phyloP scores from a whole-genome alignment of 2,797 vertebrate genomes.

The Delichon dasypus region DNA sequence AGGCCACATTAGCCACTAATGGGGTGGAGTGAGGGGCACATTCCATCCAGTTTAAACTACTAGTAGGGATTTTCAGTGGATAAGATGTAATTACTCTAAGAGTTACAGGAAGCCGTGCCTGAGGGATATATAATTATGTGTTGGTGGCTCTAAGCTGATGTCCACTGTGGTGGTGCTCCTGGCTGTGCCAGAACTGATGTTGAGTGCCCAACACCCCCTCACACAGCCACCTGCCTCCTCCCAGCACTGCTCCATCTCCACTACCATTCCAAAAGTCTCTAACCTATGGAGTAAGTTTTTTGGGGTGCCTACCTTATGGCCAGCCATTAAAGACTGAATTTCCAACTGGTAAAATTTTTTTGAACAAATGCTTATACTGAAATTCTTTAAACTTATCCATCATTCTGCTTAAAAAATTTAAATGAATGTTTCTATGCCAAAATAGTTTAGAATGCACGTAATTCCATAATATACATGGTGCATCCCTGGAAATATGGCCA shows the following conservation, averaged over 20 bases:
- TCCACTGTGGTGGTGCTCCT: not conserved
- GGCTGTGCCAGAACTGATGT: not conserved
- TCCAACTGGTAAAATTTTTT: not conserved
- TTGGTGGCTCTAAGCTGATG: not conserved
- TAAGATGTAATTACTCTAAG: not conserved
- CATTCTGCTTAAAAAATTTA: not conserved
- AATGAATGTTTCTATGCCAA: not conserved
- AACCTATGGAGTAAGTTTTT: not conserved
- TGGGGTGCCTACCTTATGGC: not conserved
- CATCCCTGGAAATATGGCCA: not conserved
- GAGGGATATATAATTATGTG: not conserved
- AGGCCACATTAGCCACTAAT: not conserved
- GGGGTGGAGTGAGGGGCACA: not conserved
- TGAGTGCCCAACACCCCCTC: not conserved
- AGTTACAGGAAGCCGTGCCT: not conserved
- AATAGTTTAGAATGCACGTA: not conserved
- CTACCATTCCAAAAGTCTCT: not conserved
- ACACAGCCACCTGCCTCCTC: not conserved
- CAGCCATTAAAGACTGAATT: not conserved
- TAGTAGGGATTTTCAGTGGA: not conserved
- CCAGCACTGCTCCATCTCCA: not conserved
- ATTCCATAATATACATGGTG: rapidly evolving
- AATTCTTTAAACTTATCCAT: not conserved
- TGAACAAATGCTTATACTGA: not conserved
- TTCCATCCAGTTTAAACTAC: not conserved